These are phyloP conservation scores for Corbicula japonica DNA, from an alignment of 2,888 invertebrate genomes.

Conservation along the genomic window DNA sequence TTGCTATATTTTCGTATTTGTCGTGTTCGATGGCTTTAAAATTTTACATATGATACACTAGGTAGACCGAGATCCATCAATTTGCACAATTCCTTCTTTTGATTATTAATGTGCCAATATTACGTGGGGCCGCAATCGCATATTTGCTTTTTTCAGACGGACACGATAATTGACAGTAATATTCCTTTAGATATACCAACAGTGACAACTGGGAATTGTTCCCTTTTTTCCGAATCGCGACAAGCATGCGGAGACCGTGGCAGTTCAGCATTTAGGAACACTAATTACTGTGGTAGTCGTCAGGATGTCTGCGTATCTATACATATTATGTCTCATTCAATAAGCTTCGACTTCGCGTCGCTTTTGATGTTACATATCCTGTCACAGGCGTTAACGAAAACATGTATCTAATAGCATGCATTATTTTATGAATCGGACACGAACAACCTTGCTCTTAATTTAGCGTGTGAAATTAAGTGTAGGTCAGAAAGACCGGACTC, in stretches of 20 bases:
- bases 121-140: no score
- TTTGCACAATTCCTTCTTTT: no score
- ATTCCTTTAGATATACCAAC: slow-evolving; percentile 15
- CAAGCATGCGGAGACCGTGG: slow-evolving; percentile 47
- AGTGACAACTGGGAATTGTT: slow-evolving; percentile 27
- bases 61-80: no score
- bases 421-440: no score
- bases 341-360: neutral
- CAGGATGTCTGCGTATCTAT: slow-evolving; percentile 47
- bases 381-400: slow-evolving; percentile 16
- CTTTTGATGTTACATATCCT: slow-evolving; percentile 17
- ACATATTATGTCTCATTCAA: slow-evolving; percentile 31
- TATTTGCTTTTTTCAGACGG: no score
- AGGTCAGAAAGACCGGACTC: no score
- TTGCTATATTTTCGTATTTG: no score
- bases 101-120: no score
- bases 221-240: slow-evolving; percentile 13
- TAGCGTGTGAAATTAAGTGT: no score
- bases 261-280: slow-evolving; percentile 38
- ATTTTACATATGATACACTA: no score
- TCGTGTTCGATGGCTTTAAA: no score
- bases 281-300: slow-evolving; percentile 51
- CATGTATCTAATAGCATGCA: slow-evolving; percentile 7
- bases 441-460: no score
- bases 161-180: slow-evolving; percentile 24